phyloP scores from a whole-genome alignment of 2,888 invertebrate species.

The Hecatera dysodea region DNA sequence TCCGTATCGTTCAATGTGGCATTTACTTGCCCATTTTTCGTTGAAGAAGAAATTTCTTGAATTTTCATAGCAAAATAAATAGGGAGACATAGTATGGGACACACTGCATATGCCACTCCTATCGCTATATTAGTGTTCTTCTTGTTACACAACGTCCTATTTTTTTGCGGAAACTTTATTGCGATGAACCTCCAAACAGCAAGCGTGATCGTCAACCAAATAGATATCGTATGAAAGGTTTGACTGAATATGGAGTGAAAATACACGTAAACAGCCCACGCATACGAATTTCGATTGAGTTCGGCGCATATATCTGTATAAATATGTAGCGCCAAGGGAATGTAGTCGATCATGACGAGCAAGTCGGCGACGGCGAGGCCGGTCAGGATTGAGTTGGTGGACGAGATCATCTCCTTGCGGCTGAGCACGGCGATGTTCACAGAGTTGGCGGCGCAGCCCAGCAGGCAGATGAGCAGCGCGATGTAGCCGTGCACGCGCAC shows the following conservation, averaged over 20 bases:
- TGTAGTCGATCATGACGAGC: constrained; percentile 98
- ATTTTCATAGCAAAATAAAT: constrained; percentile 95
- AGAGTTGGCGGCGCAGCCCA: constrained; percentile 97
- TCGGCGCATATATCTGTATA: constrained; percentile 91
- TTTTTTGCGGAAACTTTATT: constrained; percentile 96
- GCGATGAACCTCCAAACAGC: constrained; percentile 98
- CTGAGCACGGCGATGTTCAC: constrained; percentile 97
- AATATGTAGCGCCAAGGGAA: constrained; percentile 96
- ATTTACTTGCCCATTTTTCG: constrained; percentile 66
- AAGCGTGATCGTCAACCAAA: constrained; percentile 97
- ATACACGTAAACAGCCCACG: constrained; percentile 95
- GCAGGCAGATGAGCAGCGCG: constrained; percentile 96
- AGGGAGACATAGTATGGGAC: constrained; percentile 96
- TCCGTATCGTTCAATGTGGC: constrained; percentile 73
- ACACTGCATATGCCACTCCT: constrained; percentile 94
- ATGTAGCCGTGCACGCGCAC: constrained; percentile 95
- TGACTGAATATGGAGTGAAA: constrained; percentile 98
- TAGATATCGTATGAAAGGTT: constrained; percentile 97
- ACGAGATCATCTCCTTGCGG: constrained; percentile 97
- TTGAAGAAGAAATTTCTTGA: constrained; percentile 79
- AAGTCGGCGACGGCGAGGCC: constrained; percentile 97
- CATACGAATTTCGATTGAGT: constrained; percentile 90
- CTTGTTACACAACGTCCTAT: constrained; percentile 95
- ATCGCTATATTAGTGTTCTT: constrained; percentile 94
- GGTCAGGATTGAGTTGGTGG: constrained; percentile 98